phyloP scores from a whole-genome alignment of 2,888 invertebrate genomes.

The Scrobipalpa atriplicella region DNA sequence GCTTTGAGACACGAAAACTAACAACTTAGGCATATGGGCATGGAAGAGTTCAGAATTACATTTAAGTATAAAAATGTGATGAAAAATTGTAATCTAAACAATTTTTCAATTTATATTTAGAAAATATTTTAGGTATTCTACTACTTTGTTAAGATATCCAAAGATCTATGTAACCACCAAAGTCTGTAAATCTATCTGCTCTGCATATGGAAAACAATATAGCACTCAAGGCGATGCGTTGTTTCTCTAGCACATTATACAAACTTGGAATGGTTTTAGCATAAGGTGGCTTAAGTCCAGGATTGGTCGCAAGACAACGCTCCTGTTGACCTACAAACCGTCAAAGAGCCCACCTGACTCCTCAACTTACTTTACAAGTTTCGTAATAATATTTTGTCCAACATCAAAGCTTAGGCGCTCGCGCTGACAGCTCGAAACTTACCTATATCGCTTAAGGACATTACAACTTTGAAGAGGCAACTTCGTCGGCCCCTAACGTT shows the following conservation, averaged over 20 bases:
- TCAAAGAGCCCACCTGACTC: constrained; percentile 9
- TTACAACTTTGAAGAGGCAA: constrained; percentile 32
- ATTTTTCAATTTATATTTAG: too few species aligned
- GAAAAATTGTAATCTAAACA: too few species aligned
- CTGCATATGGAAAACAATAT: neutral
- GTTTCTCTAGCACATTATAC: neutral
- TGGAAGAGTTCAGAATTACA: too few species aligned
- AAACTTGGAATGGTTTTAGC: neutral
- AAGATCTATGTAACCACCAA: too few species aligned
- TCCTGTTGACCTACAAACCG: neutral
- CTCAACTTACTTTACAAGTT: neutral
- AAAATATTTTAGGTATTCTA: too few species aligned
- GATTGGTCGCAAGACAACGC: neutral
- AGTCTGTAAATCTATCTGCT: too few species aligned
- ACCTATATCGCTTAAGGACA: constrained; percentile 34
- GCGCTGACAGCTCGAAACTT: constrained; percentile 18
- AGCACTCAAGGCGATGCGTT: neutral
- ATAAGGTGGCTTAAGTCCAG: neutral
- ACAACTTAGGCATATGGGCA: too few species aligned
- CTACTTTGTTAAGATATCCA: too few species aligned
- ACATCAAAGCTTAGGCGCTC: constrained; percentile 19
- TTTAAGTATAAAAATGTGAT: too few species aligned
- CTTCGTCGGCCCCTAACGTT: constrained; percentile 33
- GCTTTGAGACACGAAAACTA: too few species aligned
- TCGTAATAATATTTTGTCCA: constrained; percentile 19